phyloP scores from a whole-genome alignment of 2,888 invertebrate species.

The Sacculina carcini region DNA sequence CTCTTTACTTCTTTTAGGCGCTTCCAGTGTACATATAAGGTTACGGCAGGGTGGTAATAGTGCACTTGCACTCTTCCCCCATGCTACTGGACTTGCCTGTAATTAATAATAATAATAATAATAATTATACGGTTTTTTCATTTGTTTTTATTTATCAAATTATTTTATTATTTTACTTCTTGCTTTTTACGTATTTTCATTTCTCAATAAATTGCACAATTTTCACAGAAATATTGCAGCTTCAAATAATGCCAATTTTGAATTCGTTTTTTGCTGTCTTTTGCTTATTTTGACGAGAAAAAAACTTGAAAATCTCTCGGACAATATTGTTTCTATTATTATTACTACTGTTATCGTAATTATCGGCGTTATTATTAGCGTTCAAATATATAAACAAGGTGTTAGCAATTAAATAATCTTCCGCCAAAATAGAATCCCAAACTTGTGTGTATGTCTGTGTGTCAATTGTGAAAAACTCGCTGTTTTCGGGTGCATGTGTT shows the following conservation, averaged over 20 bases:
- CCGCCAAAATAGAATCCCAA: neutral
- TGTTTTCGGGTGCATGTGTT: neutral
- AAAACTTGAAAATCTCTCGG: neutral
- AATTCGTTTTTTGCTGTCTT: neutral
- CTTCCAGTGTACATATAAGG: neutral
- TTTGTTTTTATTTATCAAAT: too few species aligned
- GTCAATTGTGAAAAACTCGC: neutral
- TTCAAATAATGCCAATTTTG: neutral
- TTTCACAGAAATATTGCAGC: neutral
- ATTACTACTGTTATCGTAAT: neutral
- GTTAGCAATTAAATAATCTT: neutral
- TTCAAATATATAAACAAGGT: constrained; percentile 2
- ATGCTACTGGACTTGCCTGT: too few species aligned
- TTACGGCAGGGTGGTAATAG: neutral
- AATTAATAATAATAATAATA: neutral
- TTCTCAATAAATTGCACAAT: too few species aligned
- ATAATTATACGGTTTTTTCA: too few species aligned
- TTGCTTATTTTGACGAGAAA: neutral
- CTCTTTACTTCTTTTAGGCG: too few species aligned
- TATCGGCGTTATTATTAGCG: neutral
- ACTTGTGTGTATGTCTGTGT: neutral
- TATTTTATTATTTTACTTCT: too few species aligned
- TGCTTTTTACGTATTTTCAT: too few species aligned
- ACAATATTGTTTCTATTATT: neutral
- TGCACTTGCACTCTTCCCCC: too few species aligned